Conservation (phyloP, 2,797 vertebrate genomes). For the Dallia pectoralis region DNA sequence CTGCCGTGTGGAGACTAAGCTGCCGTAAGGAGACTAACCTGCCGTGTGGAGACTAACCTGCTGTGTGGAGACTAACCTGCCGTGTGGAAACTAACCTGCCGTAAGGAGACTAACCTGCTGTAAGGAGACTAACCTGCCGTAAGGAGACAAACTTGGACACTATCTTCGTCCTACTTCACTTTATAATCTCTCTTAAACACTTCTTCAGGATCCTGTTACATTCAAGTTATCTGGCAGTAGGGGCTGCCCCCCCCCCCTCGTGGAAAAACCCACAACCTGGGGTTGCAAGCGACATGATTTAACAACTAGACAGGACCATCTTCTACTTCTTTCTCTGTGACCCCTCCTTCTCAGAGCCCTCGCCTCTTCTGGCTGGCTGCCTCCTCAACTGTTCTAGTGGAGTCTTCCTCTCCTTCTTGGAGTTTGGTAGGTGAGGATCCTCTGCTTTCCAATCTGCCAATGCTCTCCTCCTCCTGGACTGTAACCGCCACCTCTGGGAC, state of each 20-base stretch:
- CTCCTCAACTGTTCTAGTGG: conserved; percentile 2
- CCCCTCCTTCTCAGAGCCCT: background rate
- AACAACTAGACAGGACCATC: background rate
- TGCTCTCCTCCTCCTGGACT: conserved; percentile 28
- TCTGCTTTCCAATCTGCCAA: background rate
- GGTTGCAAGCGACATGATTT: no score
- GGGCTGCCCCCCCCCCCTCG: no score
- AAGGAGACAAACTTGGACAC: no score
- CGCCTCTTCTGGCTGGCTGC: background rate
- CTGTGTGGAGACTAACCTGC: no score
- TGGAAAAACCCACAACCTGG: no score
- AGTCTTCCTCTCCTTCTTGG: conserved; percentile 9
- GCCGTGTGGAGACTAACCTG: background rate
- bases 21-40: background rate
- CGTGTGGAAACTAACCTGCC: no score
- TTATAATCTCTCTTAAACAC: no score
- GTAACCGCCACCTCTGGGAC: conserved; percentile 23
- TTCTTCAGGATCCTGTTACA: no score
- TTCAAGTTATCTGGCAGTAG: no score
- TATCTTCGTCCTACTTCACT: no score
- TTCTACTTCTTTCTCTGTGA: background rate
- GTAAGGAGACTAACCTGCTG: no score
- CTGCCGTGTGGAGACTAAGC: background rate
- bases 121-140: no score
- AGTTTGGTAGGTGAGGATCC: background rate